These are phyloP conservation scores for Pteruthius melanotis DNA, from an alignment of 2,113 vertebrate genomes.

Conservation along the genomic window DNA sequence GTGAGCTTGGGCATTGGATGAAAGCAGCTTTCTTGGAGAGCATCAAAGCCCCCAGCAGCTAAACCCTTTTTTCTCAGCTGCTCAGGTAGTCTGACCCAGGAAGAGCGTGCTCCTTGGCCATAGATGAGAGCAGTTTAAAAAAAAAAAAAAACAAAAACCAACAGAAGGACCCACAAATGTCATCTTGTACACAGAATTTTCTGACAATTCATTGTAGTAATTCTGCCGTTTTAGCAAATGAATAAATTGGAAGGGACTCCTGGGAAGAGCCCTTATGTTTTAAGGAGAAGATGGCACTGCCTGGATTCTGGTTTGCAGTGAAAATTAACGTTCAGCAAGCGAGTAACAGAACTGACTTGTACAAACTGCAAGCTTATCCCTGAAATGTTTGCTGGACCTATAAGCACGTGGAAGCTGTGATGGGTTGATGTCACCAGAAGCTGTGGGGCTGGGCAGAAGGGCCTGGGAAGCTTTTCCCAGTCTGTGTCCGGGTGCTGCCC, in stretches of 20 bases:
- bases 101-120: neutral
- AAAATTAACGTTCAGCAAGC: neutral
- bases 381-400: neutral
- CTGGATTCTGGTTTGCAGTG: neutral
- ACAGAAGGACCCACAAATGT: neutral
- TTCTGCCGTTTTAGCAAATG: neutral
- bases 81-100: neutral
- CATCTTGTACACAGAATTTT: neutral
- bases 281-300: neutral
- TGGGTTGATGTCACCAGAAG: neutral
- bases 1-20: neutral
- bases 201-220: neutral
- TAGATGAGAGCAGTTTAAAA: neutral
- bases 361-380: neutral
- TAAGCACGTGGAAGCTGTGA: rapidly evolving
- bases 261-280: neutral
- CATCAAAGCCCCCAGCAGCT: neutral
- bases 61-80: neutral
- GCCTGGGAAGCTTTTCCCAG: neutral
- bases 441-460: neutral
- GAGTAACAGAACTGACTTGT: neutral
- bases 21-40: neutral
- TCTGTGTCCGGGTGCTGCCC: neutral
- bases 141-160: no score
- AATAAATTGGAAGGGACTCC: neutral